Evolutionary conservation across 2,797 vertebrate genomes (phyloP).

Genomic region (Phoeniculus purpureus): DNA sequence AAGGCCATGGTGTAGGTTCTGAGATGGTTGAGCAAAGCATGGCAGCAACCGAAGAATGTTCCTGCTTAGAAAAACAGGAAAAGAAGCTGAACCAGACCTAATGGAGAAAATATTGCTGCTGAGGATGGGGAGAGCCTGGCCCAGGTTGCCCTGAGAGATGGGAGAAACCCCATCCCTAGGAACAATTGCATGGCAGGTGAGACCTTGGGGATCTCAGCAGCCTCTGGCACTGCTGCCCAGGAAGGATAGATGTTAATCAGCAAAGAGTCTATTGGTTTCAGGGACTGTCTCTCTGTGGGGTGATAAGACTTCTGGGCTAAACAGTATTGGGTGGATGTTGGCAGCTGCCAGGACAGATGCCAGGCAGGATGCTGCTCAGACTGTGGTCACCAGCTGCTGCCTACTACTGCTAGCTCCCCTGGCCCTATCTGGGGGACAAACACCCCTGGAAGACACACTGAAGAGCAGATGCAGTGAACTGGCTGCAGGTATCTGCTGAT

Average conservation of each 20-base stretch:
- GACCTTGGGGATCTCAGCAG: neutral
- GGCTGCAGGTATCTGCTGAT: too few species aligned
- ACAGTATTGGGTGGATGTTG: neutral
- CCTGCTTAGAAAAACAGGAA: neutral
- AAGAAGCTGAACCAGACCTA: neutral
- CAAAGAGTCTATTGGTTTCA: neutral
- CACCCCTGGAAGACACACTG: neutral
- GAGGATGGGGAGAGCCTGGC: neutral
- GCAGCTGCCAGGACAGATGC: neutral
- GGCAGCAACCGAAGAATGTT: neutral
- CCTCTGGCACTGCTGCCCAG: neutral
- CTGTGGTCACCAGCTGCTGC: rapidly evolving
- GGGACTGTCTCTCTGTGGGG: neutral
- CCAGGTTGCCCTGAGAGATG: neutral
- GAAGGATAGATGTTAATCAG: neutral
- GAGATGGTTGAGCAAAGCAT: neutral
- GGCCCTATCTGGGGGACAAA: neutral
- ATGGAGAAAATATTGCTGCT: neutral
- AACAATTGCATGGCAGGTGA: neutral
- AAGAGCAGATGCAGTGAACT: too few species aligned
- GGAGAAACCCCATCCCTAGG: neutral
- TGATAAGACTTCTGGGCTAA: neutral
- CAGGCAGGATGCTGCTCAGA: neutral
- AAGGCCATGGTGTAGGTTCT: rapidly evolving
- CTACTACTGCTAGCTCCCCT: too few species aligned